phyloP scores from a whole-genome alignment of 2,797 vertebrate species.

The Amblyraja radiata region DNA sequence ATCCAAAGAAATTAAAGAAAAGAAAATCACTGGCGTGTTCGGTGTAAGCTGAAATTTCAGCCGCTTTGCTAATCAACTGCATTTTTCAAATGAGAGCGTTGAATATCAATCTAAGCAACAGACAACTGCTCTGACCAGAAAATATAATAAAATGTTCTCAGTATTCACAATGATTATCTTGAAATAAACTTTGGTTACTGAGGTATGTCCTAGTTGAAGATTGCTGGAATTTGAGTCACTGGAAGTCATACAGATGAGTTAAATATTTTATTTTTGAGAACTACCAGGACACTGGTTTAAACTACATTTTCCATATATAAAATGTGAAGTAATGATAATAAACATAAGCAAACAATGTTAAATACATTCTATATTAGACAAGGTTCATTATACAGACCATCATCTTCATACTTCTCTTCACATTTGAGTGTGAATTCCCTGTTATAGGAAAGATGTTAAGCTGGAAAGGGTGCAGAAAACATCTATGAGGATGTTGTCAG shows the following conservation, averaged over 20 bases:
- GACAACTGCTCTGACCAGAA: background rate
- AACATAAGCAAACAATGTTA: too few relatives aligned
- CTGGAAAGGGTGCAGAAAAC: too few relatives aligned
- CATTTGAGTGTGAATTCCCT: background rate
- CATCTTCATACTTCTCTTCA: background rate
- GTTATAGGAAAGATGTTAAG: too few relatives aligned
- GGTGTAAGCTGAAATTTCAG: background rate
- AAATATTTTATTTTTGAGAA: background rate
- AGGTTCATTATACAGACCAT: background rate
- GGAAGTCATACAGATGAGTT: background rate
- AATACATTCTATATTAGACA: background rate
- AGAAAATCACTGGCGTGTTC: conserved; percentile 3
- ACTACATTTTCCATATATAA: background rate
- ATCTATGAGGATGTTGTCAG: too few relatives aligned
- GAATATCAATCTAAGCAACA: conserved; percentile 27
- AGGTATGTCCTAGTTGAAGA: background rate
- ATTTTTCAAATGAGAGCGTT: conserved; percentile 17
- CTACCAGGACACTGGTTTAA: background rate
- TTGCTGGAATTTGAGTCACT: background rate
- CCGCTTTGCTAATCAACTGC: background rate
- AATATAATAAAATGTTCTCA: conserved; percentile 3
- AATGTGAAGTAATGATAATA: background rate
- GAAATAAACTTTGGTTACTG: background rate
- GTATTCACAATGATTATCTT: background rate
- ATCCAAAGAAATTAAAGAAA: conserved; percentile 33